Evolutionary conservation across 2,113 vertebrate species (phyloP), one percentile per base, ranked within the genome.

Genomic region (Recurvirostra avosetta): DNA sequence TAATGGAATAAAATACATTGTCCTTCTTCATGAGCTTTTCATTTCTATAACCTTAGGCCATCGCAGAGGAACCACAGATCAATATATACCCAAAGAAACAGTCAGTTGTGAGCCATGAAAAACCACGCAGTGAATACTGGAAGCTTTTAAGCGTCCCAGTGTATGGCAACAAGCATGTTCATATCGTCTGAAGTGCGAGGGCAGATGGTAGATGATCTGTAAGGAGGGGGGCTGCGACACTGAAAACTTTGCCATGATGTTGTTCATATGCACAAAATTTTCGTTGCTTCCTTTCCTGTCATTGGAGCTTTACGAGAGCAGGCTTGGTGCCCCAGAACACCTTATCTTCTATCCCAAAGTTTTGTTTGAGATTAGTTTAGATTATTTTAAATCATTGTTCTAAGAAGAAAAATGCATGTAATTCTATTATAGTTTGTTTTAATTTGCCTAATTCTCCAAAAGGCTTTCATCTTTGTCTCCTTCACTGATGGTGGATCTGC

Each of bases 121-220:
- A 84, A 19, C 15, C 20, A 9, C 0, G 15, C 53, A 16, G 63
- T 30, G 63, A 26, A 21, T 30, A 8, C 12, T 45, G 32, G 47
- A 71, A 27, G 52, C 15, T 77, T 61, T 70, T 8, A 34, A 30
- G 15, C 34, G 8, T 50, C 36, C 20, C 20, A 6, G 36, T 9
- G n/a, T 38, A 2, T 62, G 65, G 65, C 61, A 63, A 36, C 11
- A 12, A 50, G 41, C 0, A 2, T 8, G 29, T 45, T 53, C 15
- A 5, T 58, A 4, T 41, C n/a, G 25, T 71, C 67, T 2, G 4
- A 26, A 67, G 43, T 6, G 2, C 0, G 1, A 68, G 56, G 21
- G 62, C 32, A n/a, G 32, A 5, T 34, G 19, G 19, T 12, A 26
- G 73, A 23, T 66, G 40, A 14, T 61, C n/a, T 50, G 19, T 25